phyloP scores from a whole-genome alignment of 2,888 invertebrate genomes.

The Macrophya alboannulata region DNA sequence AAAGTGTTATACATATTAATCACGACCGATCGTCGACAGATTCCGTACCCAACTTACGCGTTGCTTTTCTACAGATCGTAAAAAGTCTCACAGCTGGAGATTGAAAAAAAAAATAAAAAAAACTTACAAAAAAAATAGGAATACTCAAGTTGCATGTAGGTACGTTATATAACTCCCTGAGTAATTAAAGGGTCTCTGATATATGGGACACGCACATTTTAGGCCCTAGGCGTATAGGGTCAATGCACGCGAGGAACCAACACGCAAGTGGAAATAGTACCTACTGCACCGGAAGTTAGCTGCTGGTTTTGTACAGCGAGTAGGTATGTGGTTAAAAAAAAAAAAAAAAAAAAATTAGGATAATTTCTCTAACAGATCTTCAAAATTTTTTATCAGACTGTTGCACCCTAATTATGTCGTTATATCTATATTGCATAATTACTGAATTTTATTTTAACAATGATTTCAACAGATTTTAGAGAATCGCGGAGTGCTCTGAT shows the following conservation, averaged over 20 bases:
- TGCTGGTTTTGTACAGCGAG: background rate
- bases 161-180: conserved; percentile 11
- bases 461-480: background rate
- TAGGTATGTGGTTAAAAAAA: background rate
- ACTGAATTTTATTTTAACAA: background rate
- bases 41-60: background rate
- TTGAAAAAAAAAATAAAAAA: background rate
- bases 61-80: background rate
- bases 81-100: background rate
- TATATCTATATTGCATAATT: background rate
- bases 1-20: background rate
- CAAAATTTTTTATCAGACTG: background rate
- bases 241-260: conserved; percentile 29
- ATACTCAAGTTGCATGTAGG: background rate
- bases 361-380: background rate
- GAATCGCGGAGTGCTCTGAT: background rate
- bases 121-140: background rate
- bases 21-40: background rate
- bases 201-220: conserved; percentile 34
- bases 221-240: conserved; percentile 26
- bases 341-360: background rate
- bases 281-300: conserved; percentile 5
- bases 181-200: conserved; percentile 41
- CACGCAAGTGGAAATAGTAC: conserved; percentile 36
- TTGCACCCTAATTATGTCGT: background rate